A percentile compares a stretch with the other conserved stretches of the same genome.
Evolutionary conservation across 1,140 invertebrate species (phyloP).

Genomic region (Euwallacea fornicatus): DNA sequence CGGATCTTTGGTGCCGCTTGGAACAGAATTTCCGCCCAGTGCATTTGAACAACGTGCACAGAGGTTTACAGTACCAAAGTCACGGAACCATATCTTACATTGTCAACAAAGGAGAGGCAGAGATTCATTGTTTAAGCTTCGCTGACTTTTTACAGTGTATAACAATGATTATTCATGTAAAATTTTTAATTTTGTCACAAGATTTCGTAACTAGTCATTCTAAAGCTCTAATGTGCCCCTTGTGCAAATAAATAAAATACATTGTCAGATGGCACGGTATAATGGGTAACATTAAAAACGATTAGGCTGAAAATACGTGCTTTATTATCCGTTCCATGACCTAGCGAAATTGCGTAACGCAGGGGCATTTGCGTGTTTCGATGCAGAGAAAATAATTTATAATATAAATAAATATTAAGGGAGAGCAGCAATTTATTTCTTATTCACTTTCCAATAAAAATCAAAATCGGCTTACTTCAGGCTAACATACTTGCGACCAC

Average conservation of each 20-base stretch:
- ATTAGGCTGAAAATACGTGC: background rate
- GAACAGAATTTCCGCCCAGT: background rate
- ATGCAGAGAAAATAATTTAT: too few species aligned
- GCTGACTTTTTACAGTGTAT: background rate
- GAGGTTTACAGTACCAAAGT: too few species aligned
- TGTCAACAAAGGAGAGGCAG: background rate
- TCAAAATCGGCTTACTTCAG: background rate
- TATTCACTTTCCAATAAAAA: background rate
- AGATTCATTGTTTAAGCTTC: conserved; percentile 6
- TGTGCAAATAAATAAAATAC: background rate
- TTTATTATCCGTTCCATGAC: background rate
- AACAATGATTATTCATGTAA: too few species aligned
- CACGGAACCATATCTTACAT: background rate
- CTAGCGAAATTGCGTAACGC: too few species aligned
- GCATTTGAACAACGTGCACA: background rate
- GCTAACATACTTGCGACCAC: background rate
- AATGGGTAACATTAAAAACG: background rate
- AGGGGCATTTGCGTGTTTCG: too few species aligned
- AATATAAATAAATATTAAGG: too few species aligned
- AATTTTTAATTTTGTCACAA: too few species aligned
- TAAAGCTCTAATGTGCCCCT: background rate
- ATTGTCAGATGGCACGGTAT: background rate
- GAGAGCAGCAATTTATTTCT: too few species aligned
- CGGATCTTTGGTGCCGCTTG: too few species aligned
- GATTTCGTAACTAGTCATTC: background rate